Percentiles rank a stretch among this genome's conserved stretches.
Conservation (phyloP, 1,140 invertebrate genomes). For the Luehdorfia chinensis region DNA sequence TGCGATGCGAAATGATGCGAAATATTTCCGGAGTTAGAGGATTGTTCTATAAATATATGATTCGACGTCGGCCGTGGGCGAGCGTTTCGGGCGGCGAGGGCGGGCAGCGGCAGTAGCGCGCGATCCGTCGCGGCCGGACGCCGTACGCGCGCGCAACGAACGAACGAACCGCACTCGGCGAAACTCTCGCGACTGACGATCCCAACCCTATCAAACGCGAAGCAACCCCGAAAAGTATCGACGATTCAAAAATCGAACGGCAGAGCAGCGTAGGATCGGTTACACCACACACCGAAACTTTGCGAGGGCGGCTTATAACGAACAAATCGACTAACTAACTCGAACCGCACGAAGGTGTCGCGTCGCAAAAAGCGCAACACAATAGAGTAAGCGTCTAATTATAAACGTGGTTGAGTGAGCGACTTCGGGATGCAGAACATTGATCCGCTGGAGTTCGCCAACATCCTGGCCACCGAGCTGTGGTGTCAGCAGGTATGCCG, state of each 20-base stretch:
- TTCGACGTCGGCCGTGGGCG: conserved; percentile 69
- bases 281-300: conserved; percentile 30
- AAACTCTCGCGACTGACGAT: conserved; percentile 44
- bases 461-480: conserved; percentile 87
- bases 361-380: conserved; percentile 74
- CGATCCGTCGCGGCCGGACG: conserved; percentile 67
- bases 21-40: conserved; percentile 75
- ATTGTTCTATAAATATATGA: conserved; percentile 74
- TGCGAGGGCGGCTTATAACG: conserved; percentile 72
- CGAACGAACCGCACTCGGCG: conserved; percentile 71
- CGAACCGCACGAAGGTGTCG: conserved; percentile 71
- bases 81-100: conserved; percentile 62
- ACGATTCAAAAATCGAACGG: conserved; percentile 29
- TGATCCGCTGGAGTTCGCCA: conserved; percentile 88
- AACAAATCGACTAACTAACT: conserved; percentile 74
- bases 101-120: conserved; percentile 67
- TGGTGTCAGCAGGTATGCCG: conserved; percentile 86
- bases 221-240: conserved; percentile 23
- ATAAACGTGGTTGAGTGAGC: conserved; percentile 64
- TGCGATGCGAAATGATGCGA: conserved; percentile 73
- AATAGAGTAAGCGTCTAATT: conserved; percentile 75
- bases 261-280: conserved; percentile 25
- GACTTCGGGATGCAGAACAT: conserved; percentile 75
- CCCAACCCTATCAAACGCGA: conserved; percentile 31
- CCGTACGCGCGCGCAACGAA: conserved; percentile 69